Base-by-base conservation (phyloP, 2,797 vertebrate species). In the Rhinatrema bivittatum region DNA sequence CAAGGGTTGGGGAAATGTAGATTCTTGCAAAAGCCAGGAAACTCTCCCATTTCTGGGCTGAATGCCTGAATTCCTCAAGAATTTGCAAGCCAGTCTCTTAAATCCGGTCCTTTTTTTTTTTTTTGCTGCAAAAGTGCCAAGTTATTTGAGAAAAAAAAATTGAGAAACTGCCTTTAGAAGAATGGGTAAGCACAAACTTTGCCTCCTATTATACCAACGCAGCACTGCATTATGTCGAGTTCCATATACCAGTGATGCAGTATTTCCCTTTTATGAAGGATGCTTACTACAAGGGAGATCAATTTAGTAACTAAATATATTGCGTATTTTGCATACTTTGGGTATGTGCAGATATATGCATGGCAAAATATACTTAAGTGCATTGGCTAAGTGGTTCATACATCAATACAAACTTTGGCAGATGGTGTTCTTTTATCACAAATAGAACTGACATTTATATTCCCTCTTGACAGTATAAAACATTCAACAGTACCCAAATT, bases 31-130 rank as follows among this genome's bases (percentile, higher is more conserved):
- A 61, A 59, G 70, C 65, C 63, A 64, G 59, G 61, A 70, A 80
- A 74, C 70, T 72, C 67, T 74, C 70, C 68, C 59, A 68, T 62
- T 73, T 69, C 81, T 73, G 76, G 81, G 81, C 77, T 65, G 62
- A 57, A 54, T 72, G 81, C 81, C 81, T 69, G 78, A 64, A 83
- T 84, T 84, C 79, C 68, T 82, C 46, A 56, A 70, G 65, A 66
- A 76, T 78, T 81, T 78, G 81, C 71, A 76, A 77, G 76, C 75
- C 62, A 65, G 50, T 60, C 65, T 74, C 59, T 66, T 50, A 42
- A 27, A 50, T 66, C 60, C 69, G 72, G 73, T 60, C n/a, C 42
- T 55, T 67, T 65, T 21, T 25, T 45, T 45, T 60, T 58, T 49
- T 49, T 60, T 65, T 20, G 19, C 32, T 36, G 21, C 65, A 50